phyloP scores from a whole-genome alignment of 2,888 invertebrate species.

The Idaea aversata region DNA sequence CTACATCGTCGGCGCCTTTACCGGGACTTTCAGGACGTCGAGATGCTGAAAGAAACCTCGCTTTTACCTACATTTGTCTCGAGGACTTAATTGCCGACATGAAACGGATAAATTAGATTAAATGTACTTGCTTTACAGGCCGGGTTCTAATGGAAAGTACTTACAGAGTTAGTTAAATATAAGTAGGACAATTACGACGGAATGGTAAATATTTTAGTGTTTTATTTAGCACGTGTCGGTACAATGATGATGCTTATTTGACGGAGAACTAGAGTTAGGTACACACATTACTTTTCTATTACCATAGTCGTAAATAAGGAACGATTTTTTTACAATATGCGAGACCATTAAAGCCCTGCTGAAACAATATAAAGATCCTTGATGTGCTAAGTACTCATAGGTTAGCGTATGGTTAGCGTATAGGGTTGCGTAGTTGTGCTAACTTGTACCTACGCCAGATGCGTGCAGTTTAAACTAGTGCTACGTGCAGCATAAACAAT shows the following conservation, averaged over 20 bases:
- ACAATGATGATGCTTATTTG: not conserved
- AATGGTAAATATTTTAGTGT: no score
- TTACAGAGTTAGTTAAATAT: not conserved
- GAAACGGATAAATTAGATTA: conserved; percentile 71
- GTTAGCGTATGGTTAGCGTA: not conserved
- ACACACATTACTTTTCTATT: conserved; percentile 11
- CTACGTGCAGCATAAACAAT: conserved; percentile 55
- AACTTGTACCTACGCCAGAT: not conserved
- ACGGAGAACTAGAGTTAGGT: not conserved
- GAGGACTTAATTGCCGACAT: conserved; percentile 58
- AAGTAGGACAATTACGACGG: not conserved
- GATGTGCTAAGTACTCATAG: not conserved
- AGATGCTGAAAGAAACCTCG: conserved; percentile 23
- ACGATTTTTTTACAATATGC: conserved; percentile 5
- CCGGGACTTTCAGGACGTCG: conserved; percentile 16
- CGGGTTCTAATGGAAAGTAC: conserved; percentile 63
- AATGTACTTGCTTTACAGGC: conserved; percentile 62
- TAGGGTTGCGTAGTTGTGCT: conserved; percentile 1
- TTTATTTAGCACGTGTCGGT: not conserved
- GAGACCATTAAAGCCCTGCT: conserved; percentile 10
- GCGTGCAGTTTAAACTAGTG: conserved; percentile 21
- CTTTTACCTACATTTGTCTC: conserved; percentile 42
- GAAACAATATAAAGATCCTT: conserved; percentile 8
- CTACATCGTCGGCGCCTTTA: conserved; percentile 25
- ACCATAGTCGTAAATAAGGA: conserved; percentile 5